These are phyloP conservation scores for Paramormyrops kingsleyae DNA, from an alignment of 2,113 vertebrate genomes.

Conservation along the genomic window DNA sequence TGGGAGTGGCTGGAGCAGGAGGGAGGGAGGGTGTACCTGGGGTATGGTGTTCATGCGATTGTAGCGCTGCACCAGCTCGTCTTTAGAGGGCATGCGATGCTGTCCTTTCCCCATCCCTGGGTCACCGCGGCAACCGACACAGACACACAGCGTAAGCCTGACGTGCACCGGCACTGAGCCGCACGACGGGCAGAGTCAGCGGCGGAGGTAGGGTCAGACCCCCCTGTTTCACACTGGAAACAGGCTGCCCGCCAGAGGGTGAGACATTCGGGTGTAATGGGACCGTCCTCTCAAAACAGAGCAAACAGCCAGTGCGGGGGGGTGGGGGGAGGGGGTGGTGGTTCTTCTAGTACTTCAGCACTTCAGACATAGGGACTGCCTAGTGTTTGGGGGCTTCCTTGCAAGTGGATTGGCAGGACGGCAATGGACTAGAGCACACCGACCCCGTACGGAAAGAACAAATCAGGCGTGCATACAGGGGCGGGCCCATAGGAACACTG, in stretches of 20 bases:
- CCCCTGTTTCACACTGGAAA: background rate
- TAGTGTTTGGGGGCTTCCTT: background rate
- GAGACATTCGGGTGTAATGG: background rate
- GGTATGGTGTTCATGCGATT: slow-evolving; percentile 98
- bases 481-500: background rate
- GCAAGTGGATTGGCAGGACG: background rate
- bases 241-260: background rate
- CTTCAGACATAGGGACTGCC: background rate
- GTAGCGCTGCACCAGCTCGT: slow-evolving; percentile 94
- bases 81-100: slow-evolving; percentile 97
- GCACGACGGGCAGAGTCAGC: background rate
- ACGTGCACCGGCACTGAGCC: background rate
- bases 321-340: background rate
- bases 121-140: slow-evolving; percentile 26
- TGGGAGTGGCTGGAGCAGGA: background rate
- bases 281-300: background rate
- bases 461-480: background rate
- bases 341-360: background rate
- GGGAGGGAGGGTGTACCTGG: slow-evolving; percentile 70
- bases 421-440: slow-evolving; percentile 23
- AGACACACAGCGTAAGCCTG: slow-evolving; percentile 1
- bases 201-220: background rate
- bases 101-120: slow-evolving; percentile 99
- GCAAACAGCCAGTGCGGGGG: background rate
- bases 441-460: slow-evolving; percentile 3